Evolutionary conservation across 1,140 invertebrate genomes (phyloP).

Genomic region (Zaprionus ornatus): DNA sequence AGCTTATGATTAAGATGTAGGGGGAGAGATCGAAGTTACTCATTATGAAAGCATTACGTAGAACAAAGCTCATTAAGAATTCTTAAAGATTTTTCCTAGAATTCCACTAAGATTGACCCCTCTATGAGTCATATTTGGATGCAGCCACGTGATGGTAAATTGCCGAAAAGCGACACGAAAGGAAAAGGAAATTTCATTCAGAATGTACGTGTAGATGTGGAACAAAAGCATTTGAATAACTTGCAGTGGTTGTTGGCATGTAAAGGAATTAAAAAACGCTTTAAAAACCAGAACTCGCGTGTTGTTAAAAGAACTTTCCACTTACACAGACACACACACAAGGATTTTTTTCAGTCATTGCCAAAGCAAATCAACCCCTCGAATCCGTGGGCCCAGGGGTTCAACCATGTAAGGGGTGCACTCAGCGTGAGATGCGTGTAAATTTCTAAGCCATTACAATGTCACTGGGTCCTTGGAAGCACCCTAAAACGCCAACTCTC

Average conservation of each 20-base stretch:
- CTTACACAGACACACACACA: background rate
- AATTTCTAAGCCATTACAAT: conserved; percentile 77
- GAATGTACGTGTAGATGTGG: conserved; percentile 37
- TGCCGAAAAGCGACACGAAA: conserved; percentile 19
- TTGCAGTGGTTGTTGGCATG: conserved; percentile 43
- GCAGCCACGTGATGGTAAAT: conserved; percentile 40
- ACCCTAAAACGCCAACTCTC: conserved; percentile 60
- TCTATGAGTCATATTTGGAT: conserved; percentile 39
- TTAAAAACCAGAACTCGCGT: conserved; percentile 42
- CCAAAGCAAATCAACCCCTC: conserved; percentile 59
- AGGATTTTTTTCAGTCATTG: conserved; percentile 37
- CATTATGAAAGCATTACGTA: conserved; percentile 19
- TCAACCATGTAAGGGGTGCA: conserved; percentile 63
- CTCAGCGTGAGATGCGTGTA: conserved; percentile 70
- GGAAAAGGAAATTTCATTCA: conserved; percentile 41
- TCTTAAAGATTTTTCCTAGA: conserved; percentile 13
- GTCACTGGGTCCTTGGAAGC: conserved; percentile 79
- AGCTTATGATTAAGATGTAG: conserved; percentile 35
- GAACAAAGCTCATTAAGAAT: conserved; percentile 24
- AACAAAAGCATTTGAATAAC: conserved; percentile 67
- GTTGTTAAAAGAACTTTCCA: conserved; percentile 30
- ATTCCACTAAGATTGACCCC: conserved; percentile 39
- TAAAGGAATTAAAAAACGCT: conserved; percentile 80
- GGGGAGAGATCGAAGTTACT: conserved; percentile 10
- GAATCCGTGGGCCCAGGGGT: conserved; percentile 26